Base-by-base conservation (phyloP, 1,140 invertebrate species). In the Drosophila grimshawi region DNA sequence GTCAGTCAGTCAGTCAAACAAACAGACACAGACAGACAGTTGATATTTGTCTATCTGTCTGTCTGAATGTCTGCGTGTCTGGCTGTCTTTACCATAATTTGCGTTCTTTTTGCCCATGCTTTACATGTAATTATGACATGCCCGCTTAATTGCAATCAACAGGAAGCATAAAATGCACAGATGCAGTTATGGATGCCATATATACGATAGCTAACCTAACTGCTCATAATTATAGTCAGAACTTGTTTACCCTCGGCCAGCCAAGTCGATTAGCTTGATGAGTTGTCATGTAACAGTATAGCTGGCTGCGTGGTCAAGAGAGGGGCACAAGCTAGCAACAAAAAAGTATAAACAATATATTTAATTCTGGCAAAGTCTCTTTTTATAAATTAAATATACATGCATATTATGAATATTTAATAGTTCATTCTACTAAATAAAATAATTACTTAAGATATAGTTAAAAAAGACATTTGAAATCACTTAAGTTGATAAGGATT, bases 141-240 rank as follows among this genome's bases (percentile, higher is more conserved):
- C 61, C 64, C 70, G 78, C 64, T 65, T 80, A 80, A 80, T 80
- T 80, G 75, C 78, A 74, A 62, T 68, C 69, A 77, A 78, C 78
- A 80, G 78, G 78, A 80, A 80, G 57, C 70, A 72, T 57, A 63
- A 63, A 72, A 57, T 67, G 75, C 64, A 64, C 53, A 59, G 53
- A 43, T 75, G 67, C 72, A 70, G 67, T 64, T 70, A 57, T 46
- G 52, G 32, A 5, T 69, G 72, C 45, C 62, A 65, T 48, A 65
- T 37, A 41, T 10, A 45, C 60, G 35, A 57, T 41, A 66, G 52
- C 35, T 65, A 56, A 62, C 71, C 11, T 65, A 51, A 62, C 71
- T 62, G 48, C 59, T 49, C 67, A 67, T 79, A 79, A 79, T 79
- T 76, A 76, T 56, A 41, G 73, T 32, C 66, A 62, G 57, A 48